Percentiles rank a stretch among this genome's conserved stretches.
These are phyloP conservation scores for Sander vitreus DNA, from an alignment of 2,113 vertebrate species.

Conservation along the genomic window DNA sequence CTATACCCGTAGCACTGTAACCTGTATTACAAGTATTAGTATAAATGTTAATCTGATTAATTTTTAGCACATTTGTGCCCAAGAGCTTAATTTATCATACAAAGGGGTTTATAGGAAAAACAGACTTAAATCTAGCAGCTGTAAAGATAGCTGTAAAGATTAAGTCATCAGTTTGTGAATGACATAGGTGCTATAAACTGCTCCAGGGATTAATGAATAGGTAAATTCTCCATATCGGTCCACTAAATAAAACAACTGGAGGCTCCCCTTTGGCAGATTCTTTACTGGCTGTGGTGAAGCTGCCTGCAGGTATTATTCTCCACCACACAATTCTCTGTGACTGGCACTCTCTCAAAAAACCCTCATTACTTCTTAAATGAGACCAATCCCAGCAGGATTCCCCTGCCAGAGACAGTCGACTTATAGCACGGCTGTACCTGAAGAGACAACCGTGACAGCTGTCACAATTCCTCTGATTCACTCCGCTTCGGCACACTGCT, in stretches of 20 bases:
- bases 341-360: slow-evolving; percentile 21
- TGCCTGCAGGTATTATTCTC: slow-evolving; percentile 44
- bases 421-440: slow-evolving; percentile 37
- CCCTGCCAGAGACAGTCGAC: slow-evolving; percentile 20
- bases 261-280: slow-evolving; percentile 20
- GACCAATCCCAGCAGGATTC: slow-evolving; percentile 44
- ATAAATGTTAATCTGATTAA: neutral
- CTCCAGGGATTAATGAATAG: slow-evolving; percentile 4
- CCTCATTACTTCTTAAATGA: slow-evolving; percentile 45
- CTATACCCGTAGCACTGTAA: neutral
- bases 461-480: slow-evolving; percentile 50
- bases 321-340: slow-evolving; percentile 23
- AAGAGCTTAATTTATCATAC: neutral
- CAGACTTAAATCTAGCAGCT: slow-evolving; percentile 13
- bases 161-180: slow-evolving; percentile 15
- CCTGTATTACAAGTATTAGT: neutral
- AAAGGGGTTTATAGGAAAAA: neutral
- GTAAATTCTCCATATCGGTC: neutral
- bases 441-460: slow-evolving; percentile 66
- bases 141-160: slow-evolving; percentile 19
- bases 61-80: neutral
- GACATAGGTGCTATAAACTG: slow-evolving; percentile 6
- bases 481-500: slow-evolving; percentile 2
- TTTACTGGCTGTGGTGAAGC: slow-evolving; percentile 32
- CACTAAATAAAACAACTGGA: slow-evolving; percentile 15